Evolutionary conservation across 2,888 invertebrate genomes (phyloP), one percentile per base, ranked within the genome.

Genomic region (Agrotis segetum): DNA sequence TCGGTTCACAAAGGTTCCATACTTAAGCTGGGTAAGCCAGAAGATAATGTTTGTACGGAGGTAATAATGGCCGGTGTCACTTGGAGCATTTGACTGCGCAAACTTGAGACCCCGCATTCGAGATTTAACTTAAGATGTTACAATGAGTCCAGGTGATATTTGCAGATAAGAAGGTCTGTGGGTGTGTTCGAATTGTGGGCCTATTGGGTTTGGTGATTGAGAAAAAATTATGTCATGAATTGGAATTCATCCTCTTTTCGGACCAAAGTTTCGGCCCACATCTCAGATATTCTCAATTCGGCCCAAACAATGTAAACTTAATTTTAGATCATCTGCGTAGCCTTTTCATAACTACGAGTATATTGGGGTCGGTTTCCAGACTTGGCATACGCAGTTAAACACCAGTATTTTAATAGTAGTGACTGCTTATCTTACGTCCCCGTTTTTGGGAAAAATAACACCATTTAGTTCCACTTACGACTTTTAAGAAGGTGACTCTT

Each of bases 51-150:
- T 96, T 95, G 95, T 88, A 88, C 91, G 91, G 89, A 93, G 92
- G 93, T 95, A 96, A 96, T 95, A 95, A 95, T 92, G 92, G 93
- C 85, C 89, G 85, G 87, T 92, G 94, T 93, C 91, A 89, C 89
- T 88, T 81, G 86, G 85, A 86, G 89, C 94, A 94, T 95, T 95
- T 93, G 95, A 94, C 94, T 94, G 93, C 89, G 92, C 92, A 92
- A 94, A 94, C 94, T 87, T 82, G 83, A 69, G 64, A 74, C 81
- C 78, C 81, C 84, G 81, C 83, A 81, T 84, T 79, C 78, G 81
- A 79, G 86, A 85, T 87, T 89, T 85, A 82, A 86, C 83, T 79
- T 74, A 60, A 75, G 76, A 79, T 77, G 77, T 83, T 71, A 81
- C 82, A 76, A 80, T 85, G 76, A 71, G 67, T 80, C 77, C 86